Evolutionary conservation across 2,113 vertebrate species (phyloP).

Genomic region (Machaerirhynchus nigripectus): DNA sequence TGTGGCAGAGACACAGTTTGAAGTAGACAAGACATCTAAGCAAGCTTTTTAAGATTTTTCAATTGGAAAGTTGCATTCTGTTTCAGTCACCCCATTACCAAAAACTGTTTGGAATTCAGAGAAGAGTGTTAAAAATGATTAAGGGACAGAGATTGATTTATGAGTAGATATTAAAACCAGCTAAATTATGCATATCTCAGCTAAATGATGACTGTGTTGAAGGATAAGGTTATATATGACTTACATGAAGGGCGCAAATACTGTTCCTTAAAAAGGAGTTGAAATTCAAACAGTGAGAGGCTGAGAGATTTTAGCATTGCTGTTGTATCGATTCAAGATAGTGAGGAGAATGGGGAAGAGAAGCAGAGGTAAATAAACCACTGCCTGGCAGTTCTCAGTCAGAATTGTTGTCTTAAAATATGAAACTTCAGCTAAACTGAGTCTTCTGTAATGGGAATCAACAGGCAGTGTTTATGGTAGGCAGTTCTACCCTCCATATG

Average conservation of each 20-base stretch:
- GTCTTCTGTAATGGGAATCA: not conserved
- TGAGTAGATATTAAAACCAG: not conserved
- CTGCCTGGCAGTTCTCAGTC: not conserved
- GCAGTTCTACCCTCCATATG: not conserved
- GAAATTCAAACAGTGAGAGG: not conserved
- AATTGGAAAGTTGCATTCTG: not conserved
- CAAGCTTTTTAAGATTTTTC: not conserved
- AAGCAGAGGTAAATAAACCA: not conserved
- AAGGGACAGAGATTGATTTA: not conserved
- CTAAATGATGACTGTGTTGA: not conserved
- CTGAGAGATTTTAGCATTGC: not conserved
- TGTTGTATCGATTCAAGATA: not conserved
- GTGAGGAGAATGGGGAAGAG: not conserved
- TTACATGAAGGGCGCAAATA: not conserved
- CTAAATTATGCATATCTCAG: not conserved
- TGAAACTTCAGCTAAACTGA: not conserved
- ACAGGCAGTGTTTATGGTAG: not conserved
- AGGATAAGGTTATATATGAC: not conserved
- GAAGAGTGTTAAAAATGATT: not conserved
- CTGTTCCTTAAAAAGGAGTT: not conserved
- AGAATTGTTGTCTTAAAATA: not conserved
- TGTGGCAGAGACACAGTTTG: not conserved
- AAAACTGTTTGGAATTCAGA: not conserved
- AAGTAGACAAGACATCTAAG: not conserved
- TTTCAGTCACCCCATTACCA: not conserved